phyloP scores from a whole-genome alignment of 2,797 vertebrate genomes.

The Mycteria americana region DNA sequence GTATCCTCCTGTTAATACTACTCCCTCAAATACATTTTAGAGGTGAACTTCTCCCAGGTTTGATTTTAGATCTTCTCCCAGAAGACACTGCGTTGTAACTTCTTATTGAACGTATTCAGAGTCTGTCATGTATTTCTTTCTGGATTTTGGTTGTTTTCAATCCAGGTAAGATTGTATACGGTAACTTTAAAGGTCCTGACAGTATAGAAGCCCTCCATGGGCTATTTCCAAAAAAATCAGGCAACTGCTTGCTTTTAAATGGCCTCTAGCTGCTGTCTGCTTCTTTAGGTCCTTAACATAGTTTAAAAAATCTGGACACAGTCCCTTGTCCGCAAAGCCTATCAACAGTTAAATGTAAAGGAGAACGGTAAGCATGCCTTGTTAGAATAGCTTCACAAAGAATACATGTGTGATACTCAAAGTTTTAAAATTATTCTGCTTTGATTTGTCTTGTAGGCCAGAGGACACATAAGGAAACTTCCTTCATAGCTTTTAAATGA shows the following conservation, averaged over 20 bases:
- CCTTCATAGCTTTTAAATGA: background rate
- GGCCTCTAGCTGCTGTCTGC: background rate
- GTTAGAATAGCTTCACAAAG: background rate
- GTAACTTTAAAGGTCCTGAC: background rate
- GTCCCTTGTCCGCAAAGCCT: background rate
- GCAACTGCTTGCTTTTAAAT: background rate
- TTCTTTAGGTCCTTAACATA: background rate
- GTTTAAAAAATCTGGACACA: background rate
- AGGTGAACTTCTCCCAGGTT: background rate
- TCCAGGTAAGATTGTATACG: background rate
- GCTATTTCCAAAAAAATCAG: background rate
- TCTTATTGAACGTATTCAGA: background rate
- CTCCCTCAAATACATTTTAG: background rate
- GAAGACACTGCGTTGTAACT: background rate
- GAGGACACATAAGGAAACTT: background rate
- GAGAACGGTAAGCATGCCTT: background rate
- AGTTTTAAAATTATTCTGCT: background rate
- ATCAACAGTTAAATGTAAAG: background rate
- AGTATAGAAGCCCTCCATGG: background rate
- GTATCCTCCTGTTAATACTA: background rate
- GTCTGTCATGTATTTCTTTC: background rate
- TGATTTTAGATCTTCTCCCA: background rate
- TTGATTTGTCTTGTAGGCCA: background rate
- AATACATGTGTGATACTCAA: fast-evolving
- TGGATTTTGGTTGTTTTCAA: background rate